Evolutionary conservation across 2,113 vertebrate species (phyloP).

Genomic region (Lycaon pictus): DNA sequence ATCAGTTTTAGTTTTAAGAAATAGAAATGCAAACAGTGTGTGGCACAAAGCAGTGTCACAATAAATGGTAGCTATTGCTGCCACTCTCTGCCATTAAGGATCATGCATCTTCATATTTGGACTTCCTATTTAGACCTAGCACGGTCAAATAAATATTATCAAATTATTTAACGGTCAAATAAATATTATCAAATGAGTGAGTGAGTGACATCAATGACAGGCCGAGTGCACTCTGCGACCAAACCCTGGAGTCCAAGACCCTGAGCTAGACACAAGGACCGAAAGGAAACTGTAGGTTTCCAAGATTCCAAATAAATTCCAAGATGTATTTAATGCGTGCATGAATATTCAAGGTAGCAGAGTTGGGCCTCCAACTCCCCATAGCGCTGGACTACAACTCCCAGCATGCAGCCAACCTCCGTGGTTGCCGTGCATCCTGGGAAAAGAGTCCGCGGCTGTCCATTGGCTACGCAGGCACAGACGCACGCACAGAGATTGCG

Average conservation of each 20-base stretch:
- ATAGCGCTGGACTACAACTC: constrained; percentile 5
- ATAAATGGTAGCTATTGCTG: background rate
- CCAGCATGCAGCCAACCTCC: background rate
- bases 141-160: background rate
- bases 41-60: background rate
- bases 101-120: background rate
- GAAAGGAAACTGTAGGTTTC: background rate
- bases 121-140: background rate
- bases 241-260: background rate
- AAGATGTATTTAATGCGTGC: no score
- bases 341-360: no score
- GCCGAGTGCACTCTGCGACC: background rate
- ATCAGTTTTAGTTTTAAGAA: background rate
- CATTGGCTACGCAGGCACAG: background rate
- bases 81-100: background rate
- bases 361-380: fast-evolving
- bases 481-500: background rate
- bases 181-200: background rate
- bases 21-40: constrained; percentile 19
- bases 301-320: no score
- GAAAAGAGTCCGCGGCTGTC: background rate
- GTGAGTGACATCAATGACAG: background rate
- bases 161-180: background rate
- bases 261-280: fast-evolving
- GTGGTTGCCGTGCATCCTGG: background rate